Evolutionary conservation across 2,888 invertebrate species (phyloP), one percentile per base, ranked within the genome.

Genomic region (Acleris cristana): DNA sequence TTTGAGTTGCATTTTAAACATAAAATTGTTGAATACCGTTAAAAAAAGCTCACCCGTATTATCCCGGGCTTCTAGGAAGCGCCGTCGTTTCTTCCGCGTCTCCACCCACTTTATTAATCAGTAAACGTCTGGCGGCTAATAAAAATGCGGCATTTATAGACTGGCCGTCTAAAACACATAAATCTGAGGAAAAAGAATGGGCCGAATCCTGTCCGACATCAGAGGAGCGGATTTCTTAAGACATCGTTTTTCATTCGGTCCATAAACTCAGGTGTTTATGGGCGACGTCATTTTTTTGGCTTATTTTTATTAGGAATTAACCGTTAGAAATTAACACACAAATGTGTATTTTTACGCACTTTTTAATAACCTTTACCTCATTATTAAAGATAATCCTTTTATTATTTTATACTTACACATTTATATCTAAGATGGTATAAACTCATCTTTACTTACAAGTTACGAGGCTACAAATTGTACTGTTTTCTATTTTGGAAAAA

Each of bases 111-210:
- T 89, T 90, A 90, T 90, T 88, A 89, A 91, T 89, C 89, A 88
- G 85, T 89, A 86, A 92, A 89, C 83, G 89, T 90, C 90, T 86
- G 84, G 84, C 85, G 81, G 85, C 85, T 83, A 85, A 88, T 92
- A 91, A 90, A 91, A 90, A 81, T 78, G 79, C 79, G 86, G 85
- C 90, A 82, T 90, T 91, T 90, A 92, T 91, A 89, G 89, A 88
- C 86, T 82, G 77, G 80, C 81, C 83, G 86, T 87, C 86, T 88
- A 88, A 87, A 88, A 85, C 79, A 79, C 86, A 90, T 90, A 90
- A 90, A 91, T 91, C 83, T 81, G 74, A 77, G 70, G 80, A 78
- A 80, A 86, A 90, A 89, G 87, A 90, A 90, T 88, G 82, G 86
- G 83, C 73, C 74, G 79, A 79, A 76, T 79, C 80, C 83, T 82